These are phyloP conservation scores for Meandrina meandrites DNA, from an alignment of 92 coral and sea anemone genomes.

Conservation along the genomic window DNA sequence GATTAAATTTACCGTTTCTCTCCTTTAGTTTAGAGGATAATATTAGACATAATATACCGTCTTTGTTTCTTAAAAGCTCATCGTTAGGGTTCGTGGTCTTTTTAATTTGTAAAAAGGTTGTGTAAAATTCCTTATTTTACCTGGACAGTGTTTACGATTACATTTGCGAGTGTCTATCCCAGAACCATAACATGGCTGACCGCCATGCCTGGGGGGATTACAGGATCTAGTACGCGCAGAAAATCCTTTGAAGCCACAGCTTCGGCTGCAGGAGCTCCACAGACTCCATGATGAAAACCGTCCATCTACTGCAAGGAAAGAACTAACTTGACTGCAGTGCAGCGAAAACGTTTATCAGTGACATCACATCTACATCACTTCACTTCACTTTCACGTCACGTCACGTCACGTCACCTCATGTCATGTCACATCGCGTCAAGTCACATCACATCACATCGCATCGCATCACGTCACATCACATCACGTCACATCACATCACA, in stretches of 20 bases:
- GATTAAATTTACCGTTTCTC: neutral
- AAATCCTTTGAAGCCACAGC: conserved; percentile 59
- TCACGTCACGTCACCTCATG: neutral
- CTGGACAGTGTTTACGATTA: conserved; percentile 53
- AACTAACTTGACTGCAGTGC: neutral
- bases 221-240: conserved; percentile 61
- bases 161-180: conserved; percentile 64
- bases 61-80: neutral
- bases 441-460: too few species aligned
- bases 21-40: neutral
- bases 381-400: neutral
- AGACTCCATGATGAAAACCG: conserved; percentile 60
- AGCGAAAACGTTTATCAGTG: neutral
- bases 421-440: neutral
- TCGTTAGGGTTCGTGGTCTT: neutral
- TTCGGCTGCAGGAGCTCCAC: conserved; percentile 64
- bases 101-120: neutral
- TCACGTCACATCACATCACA: too few species aligned
- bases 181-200: conserved; percentile 50
- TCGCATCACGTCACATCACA: too few species aligned
- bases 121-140: conserved; percentile 29
- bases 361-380: neutral
- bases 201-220: conserved; percentile 61
- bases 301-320: conserved; percentile 56
- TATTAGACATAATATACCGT: too few species aligned